Percentiles rank a stretch among this genome's conserved stretches.
Evolutionary conservation across 2,888 invertebrate genomes (phyloP).

Genomic region (Zhuqinia jingwanae): DNA sequence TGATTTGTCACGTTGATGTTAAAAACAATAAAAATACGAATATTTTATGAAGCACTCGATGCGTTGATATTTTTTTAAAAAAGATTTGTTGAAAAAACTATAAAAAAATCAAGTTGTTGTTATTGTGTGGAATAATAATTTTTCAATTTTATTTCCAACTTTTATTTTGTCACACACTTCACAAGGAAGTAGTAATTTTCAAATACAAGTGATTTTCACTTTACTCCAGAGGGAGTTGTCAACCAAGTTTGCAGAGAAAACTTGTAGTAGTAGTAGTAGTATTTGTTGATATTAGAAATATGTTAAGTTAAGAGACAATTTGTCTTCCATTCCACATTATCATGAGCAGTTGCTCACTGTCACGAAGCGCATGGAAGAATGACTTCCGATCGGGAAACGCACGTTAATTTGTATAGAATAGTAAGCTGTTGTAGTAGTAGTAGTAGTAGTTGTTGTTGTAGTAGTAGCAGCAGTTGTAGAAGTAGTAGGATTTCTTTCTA

Average conservation of each 20-base stretch:
- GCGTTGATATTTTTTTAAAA: too few relatives aligned
- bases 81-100: not conserved
- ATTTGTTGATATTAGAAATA: not conserved
- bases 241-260: not conserved
- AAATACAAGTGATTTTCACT: not conserved
- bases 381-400: conserved; percentile 66
- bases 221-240: not conserved
- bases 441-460: too few relatives aligned
- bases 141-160: not conserved
- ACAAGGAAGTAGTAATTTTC: too few relatives aligned
- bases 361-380: conserved; percentile 74
- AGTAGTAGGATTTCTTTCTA: too few relatives aligned
- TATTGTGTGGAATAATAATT: not conserved
- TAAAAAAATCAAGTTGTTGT: conserved; percentile 11
- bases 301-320: conserved; percentile 11
- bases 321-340: conserved; percentile 15
- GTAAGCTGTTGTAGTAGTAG: conserved; percentile 39
- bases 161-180: too few relatives aligned
- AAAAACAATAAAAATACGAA: not conserved
- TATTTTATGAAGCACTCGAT: not conserved
- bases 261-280: not conserved
- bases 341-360: conserved; percentile 66
- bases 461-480: too few relatives aligned
- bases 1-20: not conserved
- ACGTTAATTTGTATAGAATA: conserved; percentile 71